A percentile compares a stretch with the other conserved stretches of the same genome.
These are phyloP conservation scores for Epinotia brunnichana DNA, from an alignment of 2,888 invertebrate species.

Conservation along the genomic window DNA sequence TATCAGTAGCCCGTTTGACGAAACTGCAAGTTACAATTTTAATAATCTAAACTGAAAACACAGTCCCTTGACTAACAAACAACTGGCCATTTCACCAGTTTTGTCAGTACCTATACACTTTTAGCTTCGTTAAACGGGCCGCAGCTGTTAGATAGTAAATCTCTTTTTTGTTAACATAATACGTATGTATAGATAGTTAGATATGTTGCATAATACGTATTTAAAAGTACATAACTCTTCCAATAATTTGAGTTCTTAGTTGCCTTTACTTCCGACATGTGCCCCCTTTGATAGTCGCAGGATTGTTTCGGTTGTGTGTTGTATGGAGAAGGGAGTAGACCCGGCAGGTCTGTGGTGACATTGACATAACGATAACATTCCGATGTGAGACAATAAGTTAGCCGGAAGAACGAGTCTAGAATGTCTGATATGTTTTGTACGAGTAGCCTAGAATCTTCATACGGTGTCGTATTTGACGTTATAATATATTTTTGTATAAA, in stretches of 20 bases:
- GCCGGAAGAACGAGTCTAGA: slow-evolving; percentile 32
- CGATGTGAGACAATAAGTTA: slow-evolving; percentile 51
- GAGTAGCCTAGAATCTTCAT: slow-evolving; percentile 22
- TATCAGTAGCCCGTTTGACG: not conserved
- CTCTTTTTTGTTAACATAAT: slow-evolving; percentile 29
- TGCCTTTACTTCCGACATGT: not conserved
- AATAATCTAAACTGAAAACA: too few species aligned
- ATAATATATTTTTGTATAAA: slow-evolving; percentile 55
- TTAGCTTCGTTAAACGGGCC: not conserved
- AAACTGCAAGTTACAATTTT: too few species aligned
- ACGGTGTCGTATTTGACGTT: slow-evolving; percentile 42
- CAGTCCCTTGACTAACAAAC: too few species aligned
- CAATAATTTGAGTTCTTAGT: slow-evolving; percentile 8
- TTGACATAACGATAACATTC: too few species aligned
- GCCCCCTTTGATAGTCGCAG: slow-evolving; percentile 7
- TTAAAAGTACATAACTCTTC: slow-evolving; percentile 34
- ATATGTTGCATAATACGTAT: slow-evolving; percentile 33
- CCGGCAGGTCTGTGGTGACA: too few species aligned
- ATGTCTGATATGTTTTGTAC: slow-evolving; percentile 35
- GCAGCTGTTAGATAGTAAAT: slow-evolving; percentile 42
- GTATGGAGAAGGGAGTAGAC: too few species aligned
- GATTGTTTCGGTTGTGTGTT: not conserved
- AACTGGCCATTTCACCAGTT: too few species aligned
- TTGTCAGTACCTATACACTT: too few species aligned
- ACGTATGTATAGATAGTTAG: slow-evolving; percentile 17